Percentiles rank a stretch among this genome's conserved stretches.
Evolutionary conservation across 1,140 invertebrate species (phyloP).

Genomic region (Bombus polaris): DNA sequence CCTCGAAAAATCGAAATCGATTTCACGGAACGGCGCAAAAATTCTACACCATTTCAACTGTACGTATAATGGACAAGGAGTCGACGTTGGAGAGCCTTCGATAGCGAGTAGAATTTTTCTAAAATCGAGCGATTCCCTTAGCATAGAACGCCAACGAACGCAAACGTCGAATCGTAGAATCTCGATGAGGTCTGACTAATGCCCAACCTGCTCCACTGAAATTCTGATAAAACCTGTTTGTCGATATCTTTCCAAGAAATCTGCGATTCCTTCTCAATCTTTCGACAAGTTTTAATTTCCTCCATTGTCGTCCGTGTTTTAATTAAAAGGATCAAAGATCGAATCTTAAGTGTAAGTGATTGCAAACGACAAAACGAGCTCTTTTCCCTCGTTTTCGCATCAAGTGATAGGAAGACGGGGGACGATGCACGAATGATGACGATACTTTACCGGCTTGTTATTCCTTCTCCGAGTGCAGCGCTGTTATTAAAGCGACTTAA

Average conservation of each 20-base stretch:
- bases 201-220: not conserved
- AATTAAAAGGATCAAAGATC: conserved; percentile 19
- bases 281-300: not conserved
- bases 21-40: conserved; percentile 25
- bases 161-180: not conserved
- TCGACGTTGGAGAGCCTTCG: not conserved
- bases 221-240: not conserved
- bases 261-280: not conserved
- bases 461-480: not conserved
- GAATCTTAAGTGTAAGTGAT: not conserved
- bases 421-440: not conserved
- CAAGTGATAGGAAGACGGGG: not conserved
- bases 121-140: not conserved
- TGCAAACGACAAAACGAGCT: not conserved
- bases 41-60: conserved; percentile 27
- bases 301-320: not conserved
- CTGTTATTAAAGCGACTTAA: conserved; percentile 31
- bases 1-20: not conserved
- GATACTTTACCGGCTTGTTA: conserved; percentile 15
- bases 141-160: not conserved
- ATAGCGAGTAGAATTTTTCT: conserved; percentile 49
- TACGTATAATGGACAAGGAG: conserved; percentile 1
- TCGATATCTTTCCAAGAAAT: not conserved
- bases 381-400: not conserved
- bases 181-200: not conserved